phyloP scores from a whole-genome alignment of 2,888 invertebrate species.

The Dryadula phaetusa region DNA sequence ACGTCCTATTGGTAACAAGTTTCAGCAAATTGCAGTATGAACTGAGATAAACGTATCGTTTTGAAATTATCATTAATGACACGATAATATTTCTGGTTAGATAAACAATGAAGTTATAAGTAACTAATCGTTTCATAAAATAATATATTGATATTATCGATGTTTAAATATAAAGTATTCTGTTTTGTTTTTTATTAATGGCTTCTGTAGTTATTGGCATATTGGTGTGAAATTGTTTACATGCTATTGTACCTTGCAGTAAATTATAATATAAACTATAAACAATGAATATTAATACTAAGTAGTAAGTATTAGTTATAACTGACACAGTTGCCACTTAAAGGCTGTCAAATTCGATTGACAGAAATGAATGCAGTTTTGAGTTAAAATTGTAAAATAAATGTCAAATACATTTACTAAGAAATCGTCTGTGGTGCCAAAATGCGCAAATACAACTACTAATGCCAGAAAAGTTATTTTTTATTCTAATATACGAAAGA shows the following conservation, averaged over 20 bases:
- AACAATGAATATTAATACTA: background rate
- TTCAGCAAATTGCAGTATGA: slow-evolving; percentile 23
- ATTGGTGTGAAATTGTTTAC: background rate
- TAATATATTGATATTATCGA: background rate
- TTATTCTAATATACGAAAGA: too few relatives aligned
- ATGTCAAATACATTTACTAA: too few relatives aligned
- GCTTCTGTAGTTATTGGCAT: background rate
- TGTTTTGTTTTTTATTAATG: background rate
- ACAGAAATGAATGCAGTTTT: too few relatives aligned
- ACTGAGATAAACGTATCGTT: slow-evolving; percentile 33
- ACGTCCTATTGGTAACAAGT: slow-evolving; percentile 23
- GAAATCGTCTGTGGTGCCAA: too few relatives aligned
- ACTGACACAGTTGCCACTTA: too few relatives aligned
- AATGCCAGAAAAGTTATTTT: too few relatives aligned
- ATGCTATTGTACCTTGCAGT: background rate
- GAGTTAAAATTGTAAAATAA: too few relatives aligned
- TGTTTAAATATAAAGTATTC: background rate
- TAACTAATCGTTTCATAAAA: background rate
- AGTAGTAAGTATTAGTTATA: too few relatives aligned
- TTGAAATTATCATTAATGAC: slow-evolving; percentile 42
- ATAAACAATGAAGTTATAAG: slow-evolving; percentile 3
- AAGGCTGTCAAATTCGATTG: too few relatives aligned
- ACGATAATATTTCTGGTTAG: slow-evolving; percentile 24
- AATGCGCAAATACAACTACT: too few relatives aligned
- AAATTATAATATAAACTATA: background rate